Evolutionary conservation across 2,113 vertebrate genomes (phyloP), one percentile per base, ranked within the genome.

Genomic region (Atherinomorus stipes): DNA sequence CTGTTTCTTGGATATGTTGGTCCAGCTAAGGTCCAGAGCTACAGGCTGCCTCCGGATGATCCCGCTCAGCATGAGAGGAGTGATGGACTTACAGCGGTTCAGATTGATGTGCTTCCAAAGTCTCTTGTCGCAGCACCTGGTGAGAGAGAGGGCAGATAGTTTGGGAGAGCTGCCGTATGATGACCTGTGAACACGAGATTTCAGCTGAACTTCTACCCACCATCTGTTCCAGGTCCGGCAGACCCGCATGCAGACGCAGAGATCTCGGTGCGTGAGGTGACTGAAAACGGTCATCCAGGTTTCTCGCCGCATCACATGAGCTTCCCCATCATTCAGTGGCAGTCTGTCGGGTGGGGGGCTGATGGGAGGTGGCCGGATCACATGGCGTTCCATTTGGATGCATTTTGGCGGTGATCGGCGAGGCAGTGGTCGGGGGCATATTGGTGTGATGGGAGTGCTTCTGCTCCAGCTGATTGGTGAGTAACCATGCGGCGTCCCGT

Each of bases 181-280:
- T 25, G 23, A 72, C n/a, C 42, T 15, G 61, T 10, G 58, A 54
- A 4, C 31, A 7, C 23, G 10, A 7, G 31, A 21, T 64, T 60
- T 58, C 34, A 26, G 11, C 34, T 28, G 23, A 12, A 7, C 8
- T n/a, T 2, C 56, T 75, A 81, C 96, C 95, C 94, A 98, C 98
- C 97, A 99, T 94, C 97, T 94, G 95, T 98, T 99, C 98, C 97
- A 99, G 77, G 97, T 98, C 93, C 95, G 94, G 94, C 98, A 99
- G 89, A 99, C 96, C 63, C 95, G 95, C 97, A 98, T 99, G 92
- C 97, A 98, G 74, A 98, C 94, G 63, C 98, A 98, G 53, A 99
- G 95, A 77, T 98, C 97, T 42, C 91, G 92, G 95, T 96, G 96
- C 77, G 93, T 93, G 89, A 99, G 95, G 93, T 96, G 95, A 84